A percentile compares a stretch with the other conserved stretches of the same genome.
Evolutionary conservation across 1,140 invertebrate genomes (phyloP).

Genomic region (Charaxes varanes): DNA sequence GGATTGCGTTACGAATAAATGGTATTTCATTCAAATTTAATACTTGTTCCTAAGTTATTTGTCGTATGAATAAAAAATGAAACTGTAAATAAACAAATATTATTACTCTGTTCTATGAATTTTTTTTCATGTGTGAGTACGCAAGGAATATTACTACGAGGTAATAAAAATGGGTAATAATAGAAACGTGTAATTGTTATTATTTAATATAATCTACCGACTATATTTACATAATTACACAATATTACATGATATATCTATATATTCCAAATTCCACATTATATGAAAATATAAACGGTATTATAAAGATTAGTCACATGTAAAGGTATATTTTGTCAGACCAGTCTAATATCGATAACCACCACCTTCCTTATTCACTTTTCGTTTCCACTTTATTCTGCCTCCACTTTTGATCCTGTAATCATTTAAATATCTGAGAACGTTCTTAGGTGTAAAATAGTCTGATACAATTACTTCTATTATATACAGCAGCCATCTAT

Average conservation of each 20-base stretch:
- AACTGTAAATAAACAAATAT: constrained; percentile 2
- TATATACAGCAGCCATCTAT: too few relatives aligned
- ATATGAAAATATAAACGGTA: constrained; percentile 61
- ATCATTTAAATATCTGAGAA: constrained; percentile 27
- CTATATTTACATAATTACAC: constrained; percentile 42
- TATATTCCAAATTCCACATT: constrained; percentile 38
- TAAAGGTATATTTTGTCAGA: constrained; percentile 15
- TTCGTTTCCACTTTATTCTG: constrained; percentile 60
- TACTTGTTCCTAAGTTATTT: constrained; percentile 16
- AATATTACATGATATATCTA: constrained; percentile 32
- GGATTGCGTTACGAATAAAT: too few relatives aligned
- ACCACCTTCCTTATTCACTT: constrained; percentile 35
- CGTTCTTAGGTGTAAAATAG: too few relatives aligned
- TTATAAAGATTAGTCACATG: constrained; percentile 31
- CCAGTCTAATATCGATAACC: constrained; percentile 5
- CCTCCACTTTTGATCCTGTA: constrained; percentile 68
- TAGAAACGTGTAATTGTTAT: constrained; percentile 19
- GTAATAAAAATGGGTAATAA: constrained; percentile 18
- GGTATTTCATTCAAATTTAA: constrained; percentile 2
- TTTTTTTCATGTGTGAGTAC: too few relatives aligned
- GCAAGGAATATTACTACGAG: constrained; percentile 7
- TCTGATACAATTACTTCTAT: too few relatives aligned
- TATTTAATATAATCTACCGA: constrained; percentile 24
- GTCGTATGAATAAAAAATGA: constrained; percentile 6
- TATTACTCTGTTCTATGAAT: too few relatives aligned